Conservation (phyloP, 1,140 invertebrate species). For the Bombyx mori region DNA sequence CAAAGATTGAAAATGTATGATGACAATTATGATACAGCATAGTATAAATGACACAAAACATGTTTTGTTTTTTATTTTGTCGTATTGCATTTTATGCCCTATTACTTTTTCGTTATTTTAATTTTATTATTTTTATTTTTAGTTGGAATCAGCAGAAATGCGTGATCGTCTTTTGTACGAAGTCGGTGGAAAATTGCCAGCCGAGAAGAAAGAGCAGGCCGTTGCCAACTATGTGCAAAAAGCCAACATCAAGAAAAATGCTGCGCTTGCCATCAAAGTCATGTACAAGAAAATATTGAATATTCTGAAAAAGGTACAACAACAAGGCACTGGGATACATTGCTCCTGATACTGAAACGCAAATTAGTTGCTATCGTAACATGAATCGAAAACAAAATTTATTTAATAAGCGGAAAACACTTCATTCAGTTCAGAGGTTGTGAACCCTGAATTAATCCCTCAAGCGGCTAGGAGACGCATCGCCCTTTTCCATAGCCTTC, state of each 20-base stretch:
- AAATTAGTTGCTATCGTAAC: no score
- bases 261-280: conserved; percentile 72
- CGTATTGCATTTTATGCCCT: no score
- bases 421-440: no score
- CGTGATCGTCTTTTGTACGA: conserved; percentile 66
- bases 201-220: conserved; percentile 67
- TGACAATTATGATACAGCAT: no score
- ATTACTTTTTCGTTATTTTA: not conserved
- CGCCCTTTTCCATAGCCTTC: no score
- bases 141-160: conserved; percentile 65
- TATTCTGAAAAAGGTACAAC: conserved; percentile 73
- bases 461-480: no score
- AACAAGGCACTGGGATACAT: not conserved
- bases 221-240: conserved; percentile 71
- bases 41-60: no score
- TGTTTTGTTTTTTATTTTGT: no score
- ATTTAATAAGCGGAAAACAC: no score
- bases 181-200: conserved; percentile 57
- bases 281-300: conserved; percentile 74
- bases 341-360: not conserved
- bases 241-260: conserved; percentile 73
- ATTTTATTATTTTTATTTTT: not conserved
- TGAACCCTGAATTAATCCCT: no score
- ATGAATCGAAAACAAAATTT: no score
- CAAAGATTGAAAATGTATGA: no score